Conservation (phyloP, 2,797 vertebrate species). For the Mycteria americana region DNA sequence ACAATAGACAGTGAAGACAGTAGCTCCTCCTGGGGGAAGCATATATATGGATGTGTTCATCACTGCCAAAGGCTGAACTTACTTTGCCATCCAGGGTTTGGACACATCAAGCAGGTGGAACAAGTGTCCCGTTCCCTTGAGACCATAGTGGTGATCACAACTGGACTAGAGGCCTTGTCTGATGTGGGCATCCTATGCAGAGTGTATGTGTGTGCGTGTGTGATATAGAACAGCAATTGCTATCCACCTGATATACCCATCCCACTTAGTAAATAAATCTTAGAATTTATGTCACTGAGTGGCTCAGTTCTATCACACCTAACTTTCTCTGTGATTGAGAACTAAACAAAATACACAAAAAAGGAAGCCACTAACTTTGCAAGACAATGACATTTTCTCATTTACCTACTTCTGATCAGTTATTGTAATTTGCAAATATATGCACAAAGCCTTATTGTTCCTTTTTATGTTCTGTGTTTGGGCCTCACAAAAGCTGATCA, state of each 20-base stretch:
- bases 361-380: not conserved
- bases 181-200: not conserved
- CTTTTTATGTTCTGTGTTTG: not conserved
- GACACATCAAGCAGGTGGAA: not conserved
- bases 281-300: not conserved
- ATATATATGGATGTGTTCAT: not conserved
- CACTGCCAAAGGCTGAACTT: not conserved
- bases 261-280: not conserved
- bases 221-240: not conserved
- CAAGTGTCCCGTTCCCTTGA: not conserved
- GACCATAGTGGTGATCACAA: not conserved
- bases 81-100: not conserved
- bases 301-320: not conserved
- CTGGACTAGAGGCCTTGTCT: not conserved
- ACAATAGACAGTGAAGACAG: not conserved
- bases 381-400: not conserved
- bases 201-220: not conserved
- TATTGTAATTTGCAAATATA: not conserved
- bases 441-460: not conserved
- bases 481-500: not conserved
- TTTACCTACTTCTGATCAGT: not conserved
- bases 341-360: not conserved
- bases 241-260: not conserved
- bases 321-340: not conserved
- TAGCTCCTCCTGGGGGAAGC: not conserved